Conservation (phyloP, 2,888 invertebrate genomes). For the Chrysodeixis includens region DNA sequence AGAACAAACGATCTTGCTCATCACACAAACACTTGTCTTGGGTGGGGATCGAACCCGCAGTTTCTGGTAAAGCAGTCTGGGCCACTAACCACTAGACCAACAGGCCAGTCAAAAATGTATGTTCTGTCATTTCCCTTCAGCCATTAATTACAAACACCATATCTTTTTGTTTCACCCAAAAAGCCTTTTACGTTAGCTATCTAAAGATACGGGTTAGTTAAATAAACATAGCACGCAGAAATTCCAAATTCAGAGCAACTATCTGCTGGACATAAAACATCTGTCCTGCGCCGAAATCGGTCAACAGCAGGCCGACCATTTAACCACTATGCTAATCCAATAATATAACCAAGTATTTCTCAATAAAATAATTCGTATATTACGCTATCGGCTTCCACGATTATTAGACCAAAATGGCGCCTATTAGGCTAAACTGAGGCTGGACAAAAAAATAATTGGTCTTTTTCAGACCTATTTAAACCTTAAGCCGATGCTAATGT, state of each 20-base stretch:
- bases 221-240: neutral
- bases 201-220: neutral
- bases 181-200: no score
- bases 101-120: no score
- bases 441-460: neutral
- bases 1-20: no score
- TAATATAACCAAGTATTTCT: slow-evolving; percentile 1
- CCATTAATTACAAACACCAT: no score
- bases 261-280: neutral
- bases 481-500: slow-evolving; percentile 19
- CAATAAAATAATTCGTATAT: slow-evolving; percentile 2
- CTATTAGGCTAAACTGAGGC: neutral
- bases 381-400: neutral
- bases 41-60: no score
- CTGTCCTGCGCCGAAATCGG: slow-evolving; percentile 1
- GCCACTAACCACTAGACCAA: no score
- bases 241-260: slow-evolving; percentile 1
- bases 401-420: neutral
- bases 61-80: no score
- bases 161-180: no score
- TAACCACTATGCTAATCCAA: slow-evolving; percentile 1
- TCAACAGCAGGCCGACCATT: slow-evolving; percentile 1
- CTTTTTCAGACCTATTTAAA: slow-evolving; percentile 24
- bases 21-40: no score
- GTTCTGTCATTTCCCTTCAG: no score